Evolutionary conservation across 2,888 invertebrate genomes (phyloP).

Genomic region (Schrankia costaestrigalis): DNA sequence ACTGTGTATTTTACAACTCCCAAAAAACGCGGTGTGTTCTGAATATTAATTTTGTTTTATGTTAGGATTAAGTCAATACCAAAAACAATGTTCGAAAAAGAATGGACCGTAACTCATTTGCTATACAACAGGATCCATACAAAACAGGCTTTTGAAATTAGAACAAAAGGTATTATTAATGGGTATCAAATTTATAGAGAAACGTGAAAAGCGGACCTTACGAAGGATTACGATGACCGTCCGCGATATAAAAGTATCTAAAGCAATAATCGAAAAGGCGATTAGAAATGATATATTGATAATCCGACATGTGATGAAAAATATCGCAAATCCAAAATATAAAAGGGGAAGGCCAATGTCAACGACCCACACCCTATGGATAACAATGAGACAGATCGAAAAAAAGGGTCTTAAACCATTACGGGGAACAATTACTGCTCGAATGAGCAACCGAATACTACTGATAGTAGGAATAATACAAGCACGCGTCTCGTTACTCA

Average conservation of each 20-base stretch:
- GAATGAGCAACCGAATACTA: constrained; percentile 59
- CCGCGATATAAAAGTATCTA: constrained; percentile 12
- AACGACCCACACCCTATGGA: constrained; percentile 72
- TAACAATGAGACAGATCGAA: constrained; percentile 64
- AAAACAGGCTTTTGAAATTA: constrained; percentile 7
- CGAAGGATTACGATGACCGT: constrained; percentile 46
- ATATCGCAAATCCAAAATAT: constrained; percentile 65
- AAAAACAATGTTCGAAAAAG: neutral
- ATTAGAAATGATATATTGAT: constrained; percentile 66
- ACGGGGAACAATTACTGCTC: constrained; percentile 66
- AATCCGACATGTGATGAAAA: constrained; percentile 66
- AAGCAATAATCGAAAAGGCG: constrained; percentile 43
- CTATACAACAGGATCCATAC: neutral
- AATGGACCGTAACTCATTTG: constrained; percentile 1
- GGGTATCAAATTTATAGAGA: constrained; percentile 18
- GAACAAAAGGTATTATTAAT: constrained; percentile 22
- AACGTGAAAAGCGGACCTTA: constrained; percentile 37
- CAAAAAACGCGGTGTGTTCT: constrained; percentile 1
- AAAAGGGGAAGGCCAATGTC: constrained; percentile 73
- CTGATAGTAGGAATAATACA: constrained; percentile 49
- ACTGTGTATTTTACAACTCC: neutral
- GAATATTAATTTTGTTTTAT: neutral
- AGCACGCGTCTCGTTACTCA: constrained; percentile 43
- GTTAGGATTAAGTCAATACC: constrained; percentile 1
- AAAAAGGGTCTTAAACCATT: constrained; percentile 72